Base-by-base conservation (phyloP, 2,888 invertebrate genomes). In the Deilephila elpenor region DNA sequence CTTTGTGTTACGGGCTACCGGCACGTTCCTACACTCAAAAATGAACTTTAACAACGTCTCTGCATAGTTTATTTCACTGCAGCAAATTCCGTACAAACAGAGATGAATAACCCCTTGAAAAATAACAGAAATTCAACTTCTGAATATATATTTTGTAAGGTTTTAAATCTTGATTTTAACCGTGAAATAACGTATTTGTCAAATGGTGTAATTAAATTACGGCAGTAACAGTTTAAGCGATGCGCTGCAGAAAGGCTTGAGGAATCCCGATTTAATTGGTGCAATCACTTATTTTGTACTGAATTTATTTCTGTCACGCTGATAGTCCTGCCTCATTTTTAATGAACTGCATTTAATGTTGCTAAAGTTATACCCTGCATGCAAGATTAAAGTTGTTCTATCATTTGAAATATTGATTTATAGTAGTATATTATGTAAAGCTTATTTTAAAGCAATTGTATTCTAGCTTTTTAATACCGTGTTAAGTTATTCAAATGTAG, bases 61-160 rank as follows among this genome's bases (percentile, higher is more conserved):
- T 14, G 51, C 74, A 85, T 78, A 77, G 78, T 74, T 60, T 75
- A 74, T 71, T 80, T 84, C 86, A 77, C 51, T 61, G 74, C 71
- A 60, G 59, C 29, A 67, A 19, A 19, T 51, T 61, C 34, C 25
- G 77, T 73, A 76, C 77, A 76, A 82, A 79, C 78, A 78, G 81
- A 82, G 82, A 83, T 85, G 83, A 86, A 83, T 85, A 84, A 85
- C 77, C 77, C 79, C 82, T 81, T 86, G 84, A 87, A 86, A 86
- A 87, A 86, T 85, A 80, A 81, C 79, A 70, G 64, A 73, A 59
- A 67, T 60, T 44, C 60, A 60, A 60, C 71, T 37, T 60, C 60
- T 71, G 71, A 71, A 71, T 59, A 71, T 59, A 37, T 34, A 60
- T 71, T 71, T 70, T 70, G 71, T 61, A 29, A 61, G 56, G 70